phyloP scores from a whole-genome alignment of 1,140 invertebrate genomes.

The Leptinotarsa lineolata region DNA sequence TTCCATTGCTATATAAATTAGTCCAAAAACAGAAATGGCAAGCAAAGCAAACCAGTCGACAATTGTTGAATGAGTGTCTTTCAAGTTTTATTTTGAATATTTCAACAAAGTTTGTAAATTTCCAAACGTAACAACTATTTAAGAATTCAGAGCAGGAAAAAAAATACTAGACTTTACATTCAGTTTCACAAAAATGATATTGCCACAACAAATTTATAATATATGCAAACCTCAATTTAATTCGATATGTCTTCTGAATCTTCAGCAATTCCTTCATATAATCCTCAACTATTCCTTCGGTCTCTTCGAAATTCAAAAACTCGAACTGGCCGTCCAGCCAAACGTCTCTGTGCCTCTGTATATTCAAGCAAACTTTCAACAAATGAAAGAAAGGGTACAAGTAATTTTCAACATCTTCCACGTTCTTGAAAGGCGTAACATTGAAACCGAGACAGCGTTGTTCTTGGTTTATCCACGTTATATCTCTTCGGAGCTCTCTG shows the following conservation, averaged over 20 bases:
- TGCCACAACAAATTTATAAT: constrained; percentile 10
- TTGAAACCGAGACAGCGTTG: constrained; percentile 84
- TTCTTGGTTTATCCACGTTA: constrained; percentile 87
- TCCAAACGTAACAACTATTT: too few relatives aligned
- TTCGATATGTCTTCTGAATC: constrained; percentile 79
- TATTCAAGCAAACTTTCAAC: constrained; percentile 67
- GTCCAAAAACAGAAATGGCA: too few relatives aligned
- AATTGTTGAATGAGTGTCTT: too few relatives aligned
- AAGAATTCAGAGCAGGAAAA: not conserved
- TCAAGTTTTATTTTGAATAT: too few relatives aligned
- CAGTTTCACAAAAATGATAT: not conserved
- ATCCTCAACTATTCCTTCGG: constrained; percentile 74
- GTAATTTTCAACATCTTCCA: constrained; percentile 73
- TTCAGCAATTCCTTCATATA: constrained; percentile 76
- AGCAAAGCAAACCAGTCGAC: too few relatives aligned
- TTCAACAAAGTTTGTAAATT: too few relatives aligned
- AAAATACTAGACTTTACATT: not conserved
- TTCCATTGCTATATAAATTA: too few relatives aligned
- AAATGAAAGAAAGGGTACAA: constrained; percentile 72
- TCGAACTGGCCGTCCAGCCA: constrained; percentile 93
- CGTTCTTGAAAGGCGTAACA: constrained; percentile 70
- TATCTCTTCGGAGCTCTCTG: constrained; percentile 71
- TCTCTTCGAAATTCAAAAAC: constrained; percentile 72
- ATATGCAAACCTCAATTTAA: constrained; percentile 61
- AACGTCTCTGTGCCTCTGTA: constrained; percentile 79